Base-by-base conservation (phyloP, 1,140 invertebrate genomes). In the Pseudoatta argentina region DNA sequence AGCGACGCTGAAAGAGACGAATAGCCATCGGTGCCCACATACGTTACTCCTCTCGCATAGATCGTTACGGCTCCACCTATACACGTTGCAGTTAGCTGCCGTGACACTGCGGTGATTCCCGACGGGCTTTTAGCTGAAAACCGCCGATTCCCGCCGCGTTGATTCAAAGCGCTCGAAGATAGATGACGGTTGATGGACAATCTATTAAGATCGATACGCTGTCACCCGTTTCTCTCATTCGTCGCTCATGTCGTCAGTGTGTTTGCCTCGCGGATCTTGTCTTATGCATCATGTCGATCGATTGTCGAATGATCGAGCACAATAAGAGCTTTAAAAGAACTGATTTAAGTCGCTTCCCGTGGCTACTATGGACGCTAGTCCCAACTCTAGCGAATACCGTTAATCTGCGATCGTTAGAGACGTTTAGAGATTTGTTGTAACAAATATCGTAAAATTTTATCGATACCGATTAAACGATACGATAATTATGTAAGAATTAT, bases 161-260 rank as follows among this genome's bases (percentile, higher is more conserved):
- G 66, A 78, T 55, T 71, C 64, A 61, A 24, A 82, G 24, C 55
- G 27, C 12, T 7, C 83, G 91, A 94, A 93, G 93, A 94, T 91
- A 87, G 93, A 94, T 94, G 89, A 82, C 85, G 89, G 78, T 72
- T 92, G 90, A 94, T 91, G 90, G 92, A 89, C 72, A 87, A 92
- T 91, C 87, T 72, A 94, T 94, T 93, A 88, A 94, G 93, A 94
- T 93, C 92, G 93, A 94, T 91, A 86, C 30, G 21, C 30, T 30
- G 72, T 82, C 67, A 16, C 18, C 30, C 34, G 27, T 34, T 64
- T 72, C 64, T 14, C 7, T 55, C 30, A 18, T 24, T 67, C 66
- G 72, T 87, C 61, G 61, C 63, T 79, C 48, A 18, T 69, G 77
- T 79, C 77, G 77, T 27, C 87, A 64, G 27, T 71, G 53, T 89